These are phyloP conservation scores for Imbricaverruca yamaguchii DNA, from an alignment of 2,888 invertebrate species.

Conservation along the genomic window DNA sequence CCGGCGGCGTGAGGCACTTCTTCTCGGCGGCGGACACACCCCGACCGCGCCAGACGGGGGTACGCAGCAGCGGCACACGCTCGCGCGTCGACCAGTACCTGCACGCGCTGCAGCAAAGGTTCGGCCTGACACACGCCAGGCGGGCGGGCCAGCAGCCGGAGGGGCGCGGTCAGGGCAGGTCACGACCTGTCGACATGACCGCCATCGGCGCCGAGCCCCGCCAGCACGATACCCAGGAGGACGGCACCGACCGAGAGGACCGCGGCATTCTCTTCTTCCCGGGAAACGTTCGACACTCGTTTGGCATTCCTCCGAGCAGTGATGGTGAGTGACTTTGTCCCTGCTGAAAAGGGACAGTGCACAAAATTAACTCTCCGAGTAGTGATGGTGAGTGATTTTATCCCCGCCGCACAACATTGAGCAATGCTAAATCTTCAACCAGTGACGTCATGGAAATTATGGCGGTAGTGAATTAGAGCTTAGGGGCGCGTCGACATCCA, in stretches of 20 bases:
- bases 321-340: background rate
- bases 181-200: background rate
- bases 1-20: background rate
- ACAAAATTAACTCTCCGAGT: too few species aligned
- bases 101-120: background rate
- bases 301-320: background rate
- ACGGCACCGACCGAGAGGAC: background rate
- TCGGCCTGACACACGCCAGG: background rate
- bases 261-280: constrained; percentile 16
- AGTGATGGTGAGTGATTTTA: too few species aligned
- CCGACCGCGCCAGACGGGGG: background rate
- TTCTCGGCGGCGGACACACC: background rate
- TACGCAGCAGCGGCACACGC: background rate
- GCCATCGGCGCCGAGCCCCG: background rate
- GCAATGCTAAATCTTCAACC: too few species aligned
- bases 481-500: too few species aligned
- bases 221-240: background rate
- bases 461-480: too few species aligned
- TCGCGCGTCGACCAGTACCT: background rate
- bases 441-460: too few species aligned
- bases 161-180: background rate
- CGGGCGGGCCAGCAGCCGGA: background rate
- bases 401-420: too few species aligned
- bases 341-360: too few species aligned
- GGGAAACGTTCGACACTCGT: background rate